A percentile compares a stretch with the other conserved stretches of the same genome.
Evolutionary conservation across 2,113 vertebrate species (phyloP).

Genomic region (Crocuta crocuta): DNA sequence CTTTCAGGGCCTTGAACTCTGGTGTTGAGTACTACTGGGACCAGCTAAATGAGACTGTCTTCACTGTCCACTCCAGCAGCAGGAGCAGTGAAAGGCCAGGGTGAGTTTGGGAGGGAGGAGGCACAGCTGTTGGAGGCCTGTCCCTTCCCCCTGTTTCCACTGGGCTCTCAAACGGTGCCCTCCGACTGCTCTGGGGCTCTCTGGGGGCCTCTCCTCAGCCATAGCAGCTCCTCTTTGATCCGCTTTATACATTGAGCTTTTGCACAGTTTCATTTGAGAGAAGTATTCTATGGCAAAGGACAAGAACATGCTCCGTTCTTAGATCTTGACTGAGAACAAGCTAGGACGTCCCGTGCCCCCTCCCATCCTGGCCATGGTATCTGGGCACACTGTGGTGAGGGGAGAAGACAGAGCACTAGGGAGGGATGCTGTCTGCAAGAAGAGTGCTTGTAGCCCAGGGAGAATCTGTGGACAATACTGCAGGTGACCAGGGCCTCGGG

Average conservation of each 20-base stretch:
- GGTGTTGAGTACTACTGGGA: conserved; percentile 95
- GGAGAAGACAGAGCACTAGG: not conserved
- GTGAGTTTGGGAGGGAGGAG: conserved; percentile 84
- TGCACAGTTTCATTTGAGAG: not conserved
- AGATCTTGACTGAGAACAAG: not conserved
- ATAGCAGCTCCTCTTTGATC: not conserved
- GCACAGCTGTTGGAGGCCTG: not conserved
- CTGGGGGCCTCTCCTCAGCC: not conserved
- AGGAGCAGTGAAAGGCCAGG: conserved; percentile 94
- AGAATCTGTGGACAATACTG: not conserved
- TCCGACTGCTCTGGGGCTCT: not conserved
- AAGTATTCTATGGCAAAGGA: not conserved
- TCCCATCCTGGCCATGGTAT: not conserved
- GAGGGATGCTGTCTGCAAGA: not conserved
- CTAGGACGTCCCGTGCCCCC: not conserved
- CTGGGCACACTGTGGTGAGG: not conserved
- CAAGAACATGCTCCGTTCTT: not conserved
- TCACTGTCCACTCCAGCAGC: conserved; percentile 93
- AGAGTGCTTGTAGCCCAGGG: not conserved
- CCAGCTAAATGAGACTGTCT: conserved; percentile 93
- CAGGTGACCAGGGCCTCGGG: not conserved
- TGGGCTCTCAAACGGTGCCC: not conserved
- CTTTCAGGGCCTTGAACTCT: conserved; percentile 93
- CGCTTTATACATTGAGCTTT: not conserved
- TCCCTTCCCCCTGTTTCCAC: not conserved